Evolutionary conservation across 2,797 vertebrate species (phyloP).

Genomic region (Sarcoramphus papa): DNA sequence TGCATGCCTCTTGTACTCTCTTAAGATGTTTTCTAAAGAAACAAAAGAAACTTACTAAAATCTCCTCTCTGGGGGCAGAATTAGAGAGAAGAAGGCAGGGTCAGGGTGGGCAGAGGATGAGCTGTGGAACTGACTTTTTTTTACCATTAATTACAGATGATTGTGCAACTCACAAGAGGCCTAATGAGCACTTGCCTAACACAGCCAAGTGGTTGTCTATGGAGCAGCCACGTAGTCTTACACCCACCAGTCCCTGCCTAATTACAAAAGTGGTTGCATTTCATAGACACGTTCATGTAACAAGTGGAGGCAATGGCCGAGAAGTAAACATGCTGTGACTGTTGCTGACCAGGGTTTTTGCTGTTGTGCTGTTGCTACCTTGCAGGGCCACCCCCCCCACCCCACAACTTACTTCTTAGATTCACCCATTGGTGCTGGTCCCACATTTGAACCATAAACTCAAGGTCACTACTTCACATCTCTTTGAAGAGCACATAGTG

Average conservation of each 20-base stretch:
- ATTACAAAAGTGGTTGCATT: neutral
- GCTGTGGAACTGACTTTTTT: neutral
- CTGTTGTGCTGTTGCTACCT: neutral
- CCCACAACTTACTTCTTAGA: neutral
- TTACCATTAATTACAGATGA: neutral
- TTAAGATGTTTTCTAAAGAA: constrained; percentile 41
- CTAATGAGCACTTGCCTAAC: neutral
- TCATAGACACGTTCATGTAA: neutral
- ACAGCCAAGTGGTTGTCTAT: neutral
- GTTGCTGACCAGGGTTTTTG: neutral
- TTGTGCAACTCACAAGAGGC: neutral
- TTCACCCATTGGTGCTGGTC: rapidly evolving
- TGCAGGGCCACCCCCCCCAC: rapidly evolving
- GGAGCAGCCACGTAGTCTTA: neutral
- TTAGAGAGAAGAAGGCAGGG: neutral
- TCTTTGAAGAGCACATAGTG: neutral
- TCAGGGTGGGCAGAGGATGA: neutral
- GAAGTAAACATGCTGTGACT: neutral
- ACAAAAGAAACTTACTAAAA: constrained; percentile 18
- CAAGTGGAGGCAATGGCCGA: rapidly evolving
- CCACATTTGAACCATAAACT: neutral
- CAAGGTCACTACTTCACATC: neutral
- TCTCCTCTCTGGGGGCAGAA: neutral
- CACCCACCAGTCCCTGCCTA: rapidly evolving
- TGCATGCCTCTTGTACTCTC: neutral